Conservation (phyloP, 2,888 invertebrate species). For the Drosophila mimica region DNA sequence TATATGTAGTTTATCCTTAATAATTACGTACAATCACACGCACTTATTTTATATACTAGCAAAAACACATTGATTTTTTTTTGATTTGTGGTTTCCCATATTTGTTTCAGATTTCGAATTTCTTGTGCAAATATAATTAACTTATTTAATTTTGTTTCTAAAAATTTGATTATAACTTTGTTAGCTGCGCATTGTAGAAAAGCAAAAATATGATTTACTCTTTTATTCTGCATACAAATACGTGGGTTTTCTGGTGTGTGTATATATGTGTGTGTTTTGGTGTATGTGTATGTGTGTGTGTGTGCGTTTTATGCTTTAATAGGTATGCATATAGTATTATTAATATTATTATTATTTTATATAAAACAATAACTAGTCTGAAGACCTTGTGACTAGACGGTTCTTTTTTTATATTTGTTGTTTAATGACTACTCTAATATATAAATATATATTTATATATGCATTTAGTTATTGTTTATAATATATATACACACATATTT, state of each 20-base stretch:
- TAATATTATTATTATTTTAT: slow-evolving; percentile 53
- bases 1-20: slow-evolving; percentile 58
- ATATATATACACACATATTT: slow-evolving; percentile 21
- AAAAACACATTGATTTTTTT: slow-evolving; percentile 60
- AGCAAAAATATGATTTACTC: slow-evolving; percentile 33
- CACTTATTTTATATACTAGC: slow-evolving; percentile 70
- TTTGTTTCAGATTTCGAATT: slow-evolving; percentile 21
- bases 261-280: slow-evolving; percentile 20
- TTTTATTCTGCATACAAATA: slow-evolving; percentile 24
- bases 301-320: slow-evolving; percentile 28
- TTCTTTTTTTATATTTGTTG: slow-evolving; percentile 50
- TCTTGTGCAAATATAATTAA: slow-evolving; percentile 31
- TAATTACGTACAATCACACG: slow-evolving; percentile 75
- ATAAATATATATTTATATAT: slow-evolving; percentile 26
- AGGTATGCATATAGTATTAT: slow-evolving; percentile 58
- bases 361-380: slow-evolving; percentile 83
- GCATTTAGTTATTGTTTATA: slow-evolving; percentile 47
- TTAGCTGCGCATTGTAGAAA: slow-evolving; percentile 54
- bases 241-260: slow-evolving; percentile 14
- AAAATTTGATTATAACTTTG: slow-evolving; percentile 3
- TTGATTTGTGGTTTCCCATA: slow-evolving; percentile 29
- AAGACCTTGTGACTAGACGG: slow-evolving; percentile 83
- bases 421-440: slow-evolving; percentile 47
- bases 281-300: slow-evolving; percentile 28
- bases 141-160: slow-evolving; percentile 21